Evolutionary conservation across 2,888 invertebrate species (phyloP).

Genomic region (Holacanthella duospinosa): DNA sequence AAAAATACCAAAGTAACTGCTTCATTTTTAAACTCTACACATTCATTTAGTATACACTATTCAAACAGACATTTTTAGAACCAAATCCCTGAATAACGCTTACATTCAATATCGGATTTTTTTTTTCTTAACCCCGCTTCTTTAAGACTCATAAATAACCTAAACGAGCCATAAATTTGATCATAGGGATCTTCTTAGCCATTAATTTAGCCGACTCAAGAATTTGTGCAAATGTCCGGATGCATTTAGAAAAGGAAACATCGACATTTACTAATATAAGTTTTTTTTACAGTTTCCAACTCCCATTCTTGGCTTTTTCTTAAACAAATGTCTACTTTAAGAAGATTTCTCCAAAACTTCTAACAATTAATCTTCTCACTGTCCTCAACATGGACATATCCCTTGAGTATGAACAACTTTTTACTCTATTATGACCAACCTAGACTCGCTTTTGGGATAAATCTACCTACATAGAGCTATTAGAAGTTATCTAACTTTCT

Average conservation of each 20-base stretch:
- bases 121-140: slow-evolving; percentile 5
- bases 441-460: too few relatives aligned
- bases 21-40: too few relatives aligned
- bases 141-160: slow-evolving; percentile 32
- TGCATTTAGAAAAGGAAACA: slow-evolving; percentile 11
- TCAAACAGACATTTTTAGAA: too few relatives aligned
- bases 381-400: not conserved
- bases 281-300: too few relatives aligned
- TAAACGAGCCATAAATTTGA: slow-evolving; percentile 35
- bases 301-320: slow-evolving; percentile 1
- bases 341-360: not conserved
- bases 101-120: not conserved
- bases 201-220: slow-evolving; percentile 24
- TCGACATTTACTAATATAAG: not conserved
- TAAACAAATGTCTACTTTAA: not conserved
- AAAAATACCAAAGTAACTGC: too few relatives aligned
- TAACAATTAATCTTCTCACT: not conserved
- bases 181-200: slow-evolving; percentile 22
- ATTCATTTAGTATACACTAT: too few relatives aligned
- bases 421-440: too few relatives aligned
- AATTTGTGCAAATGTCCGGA: slow-evolving; percentile 23
- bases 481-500: too few relatives aligned
- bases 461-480: too few relatives aligned
- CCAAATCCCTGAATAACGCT: too few relatives aligned
- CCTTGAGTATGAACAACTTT: not conserved